A percentile compares a stretch with the other conserved stretches of the same genome.
These are phyloP conservation scores for Carcina quercana DNA, from an alignment of 2,888 invertebrate species.

Conservation along the genomic window DNA sequence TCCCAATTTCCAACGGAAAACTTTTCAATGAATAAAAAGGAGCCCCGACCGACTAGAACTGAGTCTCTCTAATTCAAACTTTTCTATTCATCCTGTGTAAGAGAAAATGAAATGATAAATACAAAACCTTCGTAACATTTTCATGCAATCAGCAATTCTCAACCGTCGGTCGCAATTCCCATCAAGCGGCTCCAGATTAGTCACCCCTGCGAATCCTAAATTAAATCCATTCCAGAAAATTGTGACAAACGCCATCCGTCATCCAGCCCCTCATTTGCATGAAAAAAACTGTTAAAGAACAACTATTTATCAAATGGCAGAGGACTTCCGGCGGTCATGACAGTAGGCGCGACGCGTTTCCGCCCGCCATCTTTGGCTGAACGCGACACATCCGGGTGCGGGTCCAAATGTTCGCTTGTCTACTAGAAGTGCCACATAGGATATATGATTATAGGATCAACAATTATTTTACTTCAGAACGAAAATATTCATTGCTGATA, in stretches of 20 bases:
- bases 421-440: neutral
- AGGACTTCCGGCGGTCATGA: slow-evolving; percentile 67
- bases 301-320: slow-evolving; percentile 73
- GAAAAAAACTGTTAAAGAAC: slow-evolving; percentile 72
- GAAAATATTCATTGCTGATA: neutral
- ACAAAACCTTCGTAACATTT: slow-evolving; percentile 15
- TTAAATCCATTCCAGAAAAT: slow-evolving; percentile 70
- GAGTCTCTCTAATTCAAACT: slow-evolving; percentile 18
- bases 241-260: slow-evolving; percentile 71
- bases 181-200: slow-evolving; percentile 39
- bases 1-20: slow-evolving; percentile 1
- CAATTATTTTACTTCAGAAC: too few species aligned
- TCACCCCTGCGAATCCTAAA: slow-evolving; percentile 57
- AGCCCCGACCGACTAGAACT: too few species aligned
- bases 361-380: slow-evolving; percentile 59
- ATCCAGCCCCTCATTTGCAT: slow-evolving; percentile 72
- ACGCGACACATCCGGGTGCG: slow-evolving; percentile 32
- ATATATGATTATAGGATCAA: neutral
- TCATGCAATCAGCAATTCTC: slow-evolving; percentile 36
- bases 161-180: slow-evolving; percentile 26
- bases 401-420: slow-evolving; percentile 6
- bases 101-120: slow-evolving; percentile 20
- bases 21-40: slow-evolving; percentile 9
- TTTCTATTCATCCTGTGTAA: slow-evolving; percentile 7
- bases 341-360: slow-evolving; percentile 68